phyloP scores from a whole-genome alignment of 92 coral and sea anemone genomes.

The Epizoanthus ramosus region DNA sequence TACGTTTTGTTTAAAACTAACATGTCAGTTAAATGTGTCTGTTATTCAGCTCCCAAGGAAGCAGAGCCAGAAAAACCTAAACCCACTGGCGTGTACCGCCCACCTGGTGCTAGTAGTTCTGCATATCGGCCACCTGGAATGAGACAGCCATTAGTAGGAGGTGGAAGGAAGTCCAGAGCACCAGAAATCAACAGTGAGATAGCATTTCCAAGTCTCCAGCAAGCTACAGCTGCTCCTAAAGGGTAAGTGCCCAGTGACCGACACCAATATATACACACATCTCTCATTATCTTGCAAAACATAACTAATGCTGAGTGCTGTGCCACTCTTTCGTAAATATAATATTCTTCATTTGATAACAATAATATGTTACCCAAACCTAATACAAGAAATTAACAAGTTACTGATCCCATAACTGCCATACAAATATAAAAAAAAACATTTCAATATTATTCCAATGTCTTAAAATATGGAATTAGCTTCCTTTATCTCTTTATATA shows the following conservation, averaged over 20 bases:
- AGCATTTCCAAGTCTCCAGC: conserved; percentile 92
- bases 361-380: no score
- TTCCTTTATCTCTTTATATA: no score
- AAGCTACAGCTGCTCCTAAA: conserved; percentile 74
- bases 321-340: no score
- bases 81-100: conserved; percentile 57
- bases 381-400: no score
- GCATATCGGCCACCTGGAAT: conserved; percentile 88
- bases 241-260: conserved; percentile 48
- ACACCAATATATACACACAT: no score
- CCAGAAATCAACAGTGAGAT: conserved; percentile 95
- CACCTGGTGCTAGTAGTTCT: conserved; percentile 58
- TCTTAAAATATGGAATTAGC: no score
- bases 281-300: no score
- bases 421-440: no score
- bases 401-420: no score
- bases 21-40: conserved; percentile 1
- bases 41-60: conserved; percentile 31
- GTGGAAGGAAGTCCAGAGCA: conserved; percentile 62
- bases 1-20: neutral
- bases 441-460: no score
- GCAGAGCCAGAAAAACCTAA: conserved; percentile 60
- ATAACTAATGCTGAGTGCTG: no score
- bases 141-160: conserved; percentile 73
- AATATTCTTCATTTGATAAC: no score